These are phyloP conservation scores for Girardinus metallicus DNA, from an alignment of 2,797 vertebrate species.

Conservation along the genomic window DNA sequence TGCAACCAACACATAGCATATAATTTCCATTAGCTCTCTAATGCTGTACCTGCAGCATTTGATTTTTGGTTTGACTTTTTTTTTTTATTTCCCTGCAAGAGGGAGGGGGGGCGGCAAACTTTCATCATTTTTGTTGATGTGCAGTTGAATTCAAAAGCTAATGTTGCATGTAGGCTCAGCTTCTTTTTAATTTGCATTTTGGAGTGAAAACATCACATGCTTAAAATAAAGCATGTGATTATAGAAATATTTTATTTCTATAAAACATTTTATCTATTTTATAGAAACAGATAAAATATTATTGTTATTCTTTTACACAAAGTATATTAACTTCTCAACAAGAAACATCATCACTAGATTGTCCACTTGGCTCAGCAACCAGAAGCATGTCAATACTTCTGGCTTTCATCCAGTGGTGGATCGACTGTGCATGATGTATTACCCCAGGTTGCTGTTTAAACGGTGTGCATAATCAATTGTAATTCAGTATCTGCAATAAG, in stretches of 20 bases:
- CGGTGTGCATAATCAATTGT: constrained; percentile 11
- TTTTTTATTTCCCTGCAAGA: background rate
- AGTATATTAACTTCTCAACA: constrained; percentile 20
- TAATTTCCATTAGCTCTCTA: background rate
- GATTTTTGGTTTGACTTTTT: background rate
- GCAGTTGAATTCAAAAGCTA: background rate
- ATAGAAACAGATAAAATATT: background rate
- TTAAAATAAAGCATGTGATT: background rate
- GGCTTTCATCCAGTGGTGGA: background rate
- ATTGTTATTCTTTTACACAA: background rate
- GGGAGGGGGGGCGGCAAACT: background rate
- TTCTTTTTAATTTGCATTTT: too few relatives aligned
- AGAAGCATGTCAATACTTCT: constrained; percentile 21
- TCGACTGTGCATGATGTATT: background rate
- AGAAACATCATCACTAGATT: constrained; percentile 17
- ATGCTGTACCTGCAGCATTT: background rate
- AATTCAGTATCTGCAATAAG: background rate
- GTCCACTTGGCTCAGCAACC: constrained; percentile 11
- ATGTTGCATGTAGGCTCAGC: too few relatives aligned
- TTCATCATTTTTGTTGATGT: background rate
- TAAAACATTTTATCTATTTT: too few relatives aligned
- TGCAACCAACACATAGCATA: background rate
- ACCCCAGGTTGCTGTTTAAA: constrained; percentile 9
- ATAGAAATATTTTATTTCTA: too few relatives aligned
- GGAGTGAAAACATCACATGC: background rate